Evolutionary conservation across 2,888 invertebrate species (phyloP).

Genomic region (Hyposoter dolosus): DNA sequence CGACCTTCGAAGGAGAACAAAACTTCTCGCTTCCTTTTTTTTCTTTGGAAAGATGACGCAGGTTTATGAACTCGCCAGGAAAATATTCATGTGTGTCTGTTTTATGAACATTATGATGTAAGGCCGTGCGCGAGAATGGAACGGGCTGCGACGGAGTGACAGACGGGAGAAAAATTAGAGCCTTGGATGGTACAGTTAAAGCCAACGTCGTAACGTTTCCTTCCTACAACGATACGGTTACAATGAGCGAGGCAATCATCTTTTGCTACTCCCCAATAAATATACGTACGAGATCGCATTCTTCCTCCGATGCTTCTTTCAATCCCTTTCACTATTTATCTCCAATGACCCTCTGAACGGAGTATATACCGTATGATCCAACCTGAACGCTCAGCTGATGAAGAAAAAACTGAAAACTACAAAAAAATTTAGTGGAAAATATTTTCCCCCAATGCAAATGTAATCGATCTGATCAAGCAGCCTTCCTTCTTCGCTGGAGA

Average conservation of each 20-base stretch:
- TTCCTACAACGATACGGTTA: constrained; percentile 38
- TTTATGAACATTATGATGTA: constrained; percentile 15
- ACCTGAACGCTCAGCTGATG: background rate
- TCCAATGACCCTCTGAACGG: constrained; percentile 70
- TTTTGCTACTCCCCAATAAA: constrained; percentile 24
- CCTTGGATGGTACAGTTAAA: constrained; percentile 78
- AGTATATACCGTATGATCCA: constrained; percentile 76
- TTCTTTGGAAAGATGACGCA: constrained; percentile 44
- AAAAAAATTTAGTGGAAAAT: background rate
- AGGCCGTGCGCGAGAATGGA: constrained; percentile 33
- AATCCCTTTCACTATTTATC: constrained; percentile 62
- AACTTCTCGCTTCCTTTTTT: constrained; percentile 25
- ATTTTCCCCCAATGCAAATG: too few species aligned
- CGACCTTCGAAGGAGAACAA: constrained; percentile 74
- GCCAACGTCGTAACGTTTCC: constrained; percentile 60
- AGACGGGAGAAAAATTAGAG: constrained; percentile 58
- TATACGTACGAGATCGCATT: background rate
- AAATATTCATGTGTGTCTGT: constrained; percentile 18
- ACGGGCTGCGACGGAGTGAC: constrained; percentile 10
- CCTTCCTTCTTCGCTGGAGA: background rate
- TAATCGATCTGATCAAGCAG: background rate
- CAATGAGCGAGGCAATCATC: constrained; percentile 31
- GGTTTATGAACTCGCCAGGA: constrained; percentile 77
- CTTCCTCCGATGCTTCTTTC: constrained; percentile 39
- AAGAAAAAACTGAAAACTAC: background rate